phyloP scores from a whole-genome alignment of 2,888 invertebrate genomes.

The Bimastos eiseni region DNA sequence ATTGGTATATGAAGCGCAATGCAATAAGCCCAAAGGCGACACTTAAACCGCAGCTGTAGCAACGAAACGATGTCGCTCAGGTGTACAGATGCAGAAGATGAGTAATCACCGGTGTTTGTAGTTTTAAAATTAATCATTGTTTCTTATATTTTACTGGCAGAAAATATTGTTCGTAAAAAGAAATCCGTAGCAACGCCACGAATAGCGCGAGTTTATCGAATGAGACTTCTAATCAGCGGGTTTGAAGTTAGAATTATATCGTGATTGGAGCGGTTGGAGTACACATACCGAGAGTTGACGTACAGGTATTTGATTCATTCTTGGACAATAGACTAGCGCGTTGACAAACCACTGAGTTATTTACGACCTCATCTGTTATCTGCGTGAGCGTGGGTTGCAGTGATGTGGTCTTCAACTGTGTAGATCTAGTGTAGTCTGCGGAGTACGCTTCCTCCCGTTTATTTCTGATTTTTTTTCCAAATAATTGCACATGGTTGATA shows the following conservation, averaged over 20 bases:
- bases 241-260: neutral
- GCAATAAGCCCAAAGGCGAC: neutral
- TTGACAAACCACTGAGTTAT: neutral
- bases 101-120: neutral
- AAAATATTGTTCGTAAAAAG: neutral
- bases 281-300: neutral
- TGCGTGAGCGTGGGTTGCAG: neutral
- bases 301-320: neutral
- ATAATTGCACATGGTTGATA: neutral
- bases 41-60: neutral
- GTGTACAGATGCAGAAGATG: constrained; percentile 13
- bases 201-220: neutral
- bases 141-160: neutral
- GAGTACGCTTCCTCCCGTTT: neutral
- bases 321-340: neutral
- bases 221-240: neutral
- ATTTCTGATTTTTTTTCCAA: neutral
- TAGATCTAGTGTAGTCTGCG: too few relatives aligned
- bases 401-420: too few relatives aligned
- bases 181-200: neutral
- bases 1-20: too few relatives aligned
- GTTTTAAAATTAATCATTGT: neutral
- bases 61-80: neutral
- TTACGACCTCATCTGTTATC: neutral
- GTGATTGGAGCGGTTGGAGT: neutral